These are phyloP conservation scores for Aricia agestis DNA, from an alignment of 1,140 invertebrate species.

Conservation along the genomic window DNA sequence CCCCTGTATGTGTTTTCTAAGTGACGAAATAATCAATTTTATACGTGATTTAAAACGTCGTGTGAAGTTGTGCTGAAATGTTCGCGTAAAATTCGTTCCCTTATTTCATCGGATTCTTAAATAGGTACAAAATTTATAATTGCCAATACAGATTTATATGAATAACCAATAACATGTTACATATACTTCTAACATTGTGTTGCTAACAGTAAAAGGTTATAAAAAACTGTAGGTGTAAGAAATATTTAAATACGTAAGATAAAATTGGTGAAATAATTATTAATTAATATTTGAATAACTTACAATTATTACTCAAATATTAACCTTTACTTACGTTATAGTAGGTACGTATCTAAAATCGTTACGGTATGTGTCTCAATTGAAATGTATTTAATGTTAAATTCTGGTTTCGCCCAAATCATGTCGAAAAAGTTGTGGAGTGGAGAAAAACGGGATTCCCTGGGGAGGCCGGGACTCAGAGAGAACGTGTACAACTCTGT, in stretches of 20 bases:
- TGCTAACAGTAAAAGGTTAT: no score
- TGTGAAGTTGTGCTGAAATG: neutral
- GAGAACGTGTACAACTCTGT: neutral
- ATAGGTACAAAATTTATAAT: neutral
- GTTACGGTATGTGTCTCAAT: neutral
- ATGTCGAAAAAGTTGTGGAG: neutral
- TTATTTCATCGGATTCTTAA: neutral
- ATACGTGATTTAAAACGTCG: neutral
- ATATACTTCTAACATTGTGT: no score
- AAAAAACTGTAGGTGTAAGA: no score
- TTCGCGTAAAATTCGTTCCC: neutral
- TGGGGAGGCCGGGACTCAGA: neutral
- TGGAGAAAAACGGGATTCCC: neutral
- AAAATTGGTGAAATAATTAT: no score
- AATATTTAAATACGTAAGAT: no score
- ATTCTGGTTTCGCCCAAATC: neutral
- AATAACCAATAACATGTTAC: no score
- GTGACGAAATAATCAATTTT: neutral
- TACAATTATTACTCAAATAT: neutral
- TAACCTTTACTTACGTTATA: no score
- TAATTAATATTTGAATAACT: no score
- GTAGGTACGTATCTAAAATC: no score
- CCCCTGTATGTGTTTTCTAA: slow-evolving; percentile 16
- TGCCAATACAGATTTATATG: no score
- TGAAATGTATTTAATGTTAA: neutral